Percentiles rank a stretch among this genome's conserved stretches.
Evolutionary conservation across 2,113 vertebrate species (phyloP).

Genomic region (Monarcha castaneiventris): DNA sequence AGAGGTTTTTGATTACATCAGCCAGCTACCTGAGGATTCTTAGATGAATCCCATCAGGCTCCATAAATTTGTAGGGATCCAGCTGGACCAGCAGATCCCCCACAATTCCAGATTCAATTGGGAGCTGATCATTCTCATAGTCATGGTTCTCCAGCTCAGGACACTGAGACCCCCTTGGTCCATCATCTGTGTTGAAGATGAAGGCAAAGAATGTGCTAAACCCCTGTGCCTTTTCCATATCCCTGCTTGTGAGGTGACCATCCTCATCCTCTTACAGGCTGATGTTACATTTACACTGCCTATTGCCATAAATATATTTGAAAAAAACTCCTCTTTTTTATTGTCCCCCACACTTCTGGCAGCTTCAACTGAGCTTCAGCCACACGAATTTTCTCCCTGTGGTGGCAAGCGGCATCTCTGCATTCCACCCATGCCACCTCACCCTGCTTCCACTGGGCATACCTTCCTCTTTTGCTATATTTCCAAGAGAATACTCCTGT

Average conservation of each 20-base stretch:
- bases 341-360: neutral
- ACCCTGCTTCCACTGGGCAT: neutral
- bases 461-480: neutral
- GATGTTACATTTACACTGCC: neutral
- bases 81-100: neutral
- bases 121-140: accelerated
- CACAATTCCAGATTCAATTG: neutral
- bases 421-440: neutral
- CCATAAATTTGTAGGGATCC: neutral
- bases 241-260: neutral
- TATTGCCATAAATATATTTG: neutral
- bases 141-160: neutral
- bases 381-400: accelerated
- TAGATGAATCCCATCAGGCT: neutral
- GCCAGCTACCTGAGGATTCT: neutral
- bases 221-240: neutral
- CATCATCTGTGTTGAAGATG: neutral
- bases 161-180: neutral
- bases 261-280: accelerated
- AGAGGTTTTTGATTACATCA: neutral
- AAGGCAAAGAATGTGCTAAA: neutral
- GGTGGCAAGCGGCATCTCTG: neutral
- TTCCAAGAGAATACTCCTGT: neutral
- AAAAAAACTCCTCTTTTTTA: neutral
- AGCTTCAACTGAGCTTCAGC: neutral